Evolutionary conservation across 2,797 vertebrate genomes (phyloP), one percentile per base, ranked within the genome.

Genomic region (Aeoliscus strigatus): DNA sequence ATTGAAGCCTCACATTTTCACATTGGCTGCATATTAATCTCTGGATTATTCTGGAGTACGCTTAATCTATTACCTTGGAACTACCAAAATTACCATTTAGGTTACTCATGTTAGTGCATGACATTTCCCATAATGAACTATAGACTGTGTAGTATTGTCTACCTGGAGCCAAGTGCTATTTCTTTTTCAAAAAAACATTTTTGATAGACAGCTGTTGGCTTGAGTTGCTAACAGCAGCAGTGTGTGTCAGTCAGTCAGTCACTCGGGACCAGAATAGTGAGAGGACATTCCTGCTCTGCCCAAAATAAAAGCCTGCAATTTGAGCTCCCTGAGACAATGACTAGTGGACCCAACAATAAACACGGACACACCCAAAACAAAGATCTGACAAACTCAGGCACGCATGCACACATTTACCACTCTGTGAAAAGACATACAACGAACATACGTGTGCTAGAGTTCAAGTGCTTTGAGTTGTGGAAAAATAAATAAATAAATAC

Each of bases 251-350:
- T 65, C 60, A 68, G 63, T 75, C 70, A 76, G 66, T 80, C 36
- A 23, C 21, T 65, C 60, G 68, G 63, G 66, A 79, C 70, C 71
- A 83, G 74, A 87, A 86, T 81, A 86, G 80, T 70, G 66, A 39
- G 42, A 72, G 64, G 69, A 80, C 78, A 86, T 88, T 88, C 82
- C 79, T 83, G 51, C 65, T 66, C 50, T 26, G 80, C 72, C 80
- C 81, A 62, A 85, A 86, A 86, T 86, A 84, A 36, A 86, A 82
- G 70, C 61, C 79, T 83, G 86, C 76, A 88, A 88, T 80, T 70
- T 70, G 84, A 88, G 83, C 80, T 78, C 56, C 56, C 73, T 42
- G 48, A 80, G 67, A 88, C 79, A 81, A 77, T 70, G 70, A 75
- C 60, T 50, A 42, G 55, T 66, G 73, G 68, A 47, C 57, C 62